Base-by-base conservation (phyloP, 2,888 invertebrate genomes). In the Helicoverpa assulta region DNA sequence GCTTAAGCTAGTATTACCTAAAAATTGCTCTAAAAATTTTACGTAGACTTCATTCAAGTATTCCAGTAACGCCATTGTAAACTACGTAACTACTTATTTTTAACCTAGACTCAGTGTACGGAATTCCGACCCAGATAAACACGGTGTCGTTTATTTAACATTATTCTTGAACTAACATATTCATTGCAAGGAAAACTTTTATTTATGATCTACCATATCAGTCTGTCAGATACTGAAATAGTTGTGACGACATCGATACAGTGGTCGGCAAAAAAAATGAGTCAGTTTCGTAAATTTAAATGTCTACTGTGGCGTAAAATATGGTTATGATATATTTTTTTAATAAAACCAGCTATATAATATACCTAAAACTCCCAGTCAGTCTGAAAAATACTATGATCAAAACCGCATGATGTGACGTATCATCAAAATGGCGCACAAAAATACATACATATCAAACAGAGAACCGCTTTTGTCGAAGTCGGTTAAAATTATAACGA, bases 221-320 rank as follows among this genome's bases (percentile, higher is more conserved):
- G 62, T 33, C 18, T 75, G 75, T 76, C 80, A 70, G 62, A 29
- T 40, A 59, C 67, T 29, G 29, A 68, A 80, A 71, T 82, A 77
- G 64, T 70, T 66, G 58, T 77, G 77, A 73, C 63, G 76, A 76
- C 68, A 79, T 60, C 26, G 70, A 62, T 53, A 21, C 47, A 47
- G 16, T 47, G n/a, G 47, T 1, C 12, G n/a, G 16, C 47, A 47
- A 16, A 47, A 47, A 47, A 47, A n/a, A 1, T 47, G 47, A n/a
- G 47, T 47, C 47, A 47, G 5, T 6, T 47, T 5, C 16, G 47
- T 47, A n/a, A n/a, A 16, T 6, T 47, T 5, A 47, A 47, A 47
- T n/a, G n/a, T n/a, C n/a, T n/a, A n/a, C n/a, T n/a, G n/a, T n/a
- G n/a, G n/a, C n/a, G n/a, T n/a, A n/a, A n/a, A n/a, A n/a, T n/a